Base-by-base conservation (phyloP, 2,113 vertebrate species). In the Tursiops truncatus region DNA sequence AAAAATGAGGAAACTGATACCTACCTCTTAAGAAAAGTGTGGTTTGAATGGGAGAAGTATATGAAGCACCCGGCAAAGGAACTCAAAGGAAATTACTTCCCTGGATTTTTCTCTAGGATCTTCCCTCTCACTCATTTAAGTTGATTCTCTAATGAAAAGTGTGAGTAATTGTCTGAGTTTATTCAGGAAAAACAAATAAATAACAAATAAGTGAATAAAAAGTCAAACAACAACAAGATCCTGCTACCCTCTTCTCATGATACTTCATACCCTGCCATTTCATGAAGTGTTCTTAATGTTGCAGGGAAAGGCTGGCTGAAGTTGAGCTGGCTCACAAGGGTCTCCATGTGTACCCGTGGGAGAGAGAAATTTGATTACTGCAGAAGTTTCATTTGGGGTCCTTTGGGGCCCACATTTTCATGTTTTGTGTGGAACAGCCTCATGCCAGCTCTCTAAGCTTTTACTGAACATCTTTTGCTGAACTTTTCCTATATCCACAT, bases 111-210 rank as follows among this genome's bases (percentile, higher is more conserved):
- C 41, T 68, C 11, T 8, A 50, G 33, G 8, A 33, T 73, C 50
- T 89, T 58, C 11, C 23, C 12, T 56, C 9, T 94, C 47, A 82
- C 20, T 65, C 53, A 60, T 76, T 65, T 68, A 81, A 84, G 80
- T 44, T 74, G 47, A 56, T n/a, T 97, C 77, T 95, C 47, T 83
- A 62, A 71, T 85, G 70, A 68, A 65, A 80, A 89, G 21, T 68
- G 4, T 44, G n/a, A 94, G 36, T 11, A 60, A n/a, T 50, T 63
- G 17, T 53, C 38, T 65, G 92, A 47, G 36, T 79, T 94, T 79
- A 87, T 65, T 87, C 33, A 70, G n/a, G 50, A 50, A 18, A 92
- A 92, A 86, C 5, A 76, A 47, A 33, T 5, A 62, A 92, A 53
- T 53, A 92, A 80, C 5, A 76, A 38, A 50, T 36, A 70, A 85